phyloP scores from a whole-genome alignment of 2,113 vertebrate genomes.

The Heloderma charlesbogerti region DNA sequence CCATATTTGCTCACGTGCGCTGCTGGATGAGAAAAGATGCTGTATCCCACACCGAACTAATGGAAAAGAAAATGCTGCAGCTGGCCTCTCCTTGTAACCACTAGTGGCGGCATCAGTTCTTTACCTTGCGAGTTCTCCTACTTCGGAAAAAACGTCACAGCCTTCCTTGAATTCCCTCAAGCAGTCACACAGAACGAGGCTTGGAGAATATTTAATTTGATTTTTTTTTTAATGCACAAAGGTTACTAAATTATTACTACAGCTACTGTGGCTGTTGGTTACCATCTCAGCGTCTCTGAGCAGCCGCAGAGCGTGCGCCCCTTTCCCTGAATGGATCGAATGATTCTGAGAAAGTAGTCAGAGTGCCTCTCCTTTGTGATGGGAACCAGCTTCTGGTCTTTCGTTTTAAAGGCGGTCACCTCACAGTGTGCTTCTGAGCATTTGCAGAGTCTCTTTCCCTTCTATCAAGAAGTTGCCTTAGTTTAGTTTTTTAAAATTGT shows the following conservation, averaged over 20 bases:
- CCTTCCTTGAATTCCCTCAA: background rate
- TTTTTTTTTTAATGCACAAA: background rate
- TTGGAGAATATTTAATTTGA: background rate
- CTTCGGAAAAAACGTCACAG: background rate
- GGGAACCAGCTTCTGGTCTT: background rate
- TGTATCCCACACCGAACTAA: no score
- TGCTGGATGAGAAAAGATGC: background rate
- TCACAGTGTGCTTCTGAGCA: background rate
- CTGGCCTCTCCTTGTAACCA: background rate
- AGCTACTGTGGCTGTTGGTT: no score
- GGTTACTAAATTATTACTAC: no score
- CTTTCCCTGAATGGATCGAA: no score
- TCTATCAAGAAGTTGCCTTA: background rate
- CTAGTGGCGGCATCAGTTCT: background rate
- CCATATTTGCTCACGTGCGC: background rate
- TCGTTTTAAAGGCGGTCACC: background rate
- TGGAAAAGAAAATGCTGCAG: background rate
- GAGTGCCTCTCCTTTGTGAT: background rate
- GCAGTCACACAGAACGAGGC: no score
- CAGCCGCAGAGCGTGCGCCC: background rate
- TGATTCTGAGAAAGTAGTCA: background rate
- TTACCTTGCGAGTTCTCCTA: background rate
- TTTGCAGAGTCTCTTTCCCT: no score
- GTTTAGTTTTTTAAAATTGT: background rate
- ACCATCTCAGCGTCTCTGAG: background rate